Evolutionary conservation across 2,888 invertebrate genomes (phyloP).

Genomic region (Xanthia icteritia): DNA sequence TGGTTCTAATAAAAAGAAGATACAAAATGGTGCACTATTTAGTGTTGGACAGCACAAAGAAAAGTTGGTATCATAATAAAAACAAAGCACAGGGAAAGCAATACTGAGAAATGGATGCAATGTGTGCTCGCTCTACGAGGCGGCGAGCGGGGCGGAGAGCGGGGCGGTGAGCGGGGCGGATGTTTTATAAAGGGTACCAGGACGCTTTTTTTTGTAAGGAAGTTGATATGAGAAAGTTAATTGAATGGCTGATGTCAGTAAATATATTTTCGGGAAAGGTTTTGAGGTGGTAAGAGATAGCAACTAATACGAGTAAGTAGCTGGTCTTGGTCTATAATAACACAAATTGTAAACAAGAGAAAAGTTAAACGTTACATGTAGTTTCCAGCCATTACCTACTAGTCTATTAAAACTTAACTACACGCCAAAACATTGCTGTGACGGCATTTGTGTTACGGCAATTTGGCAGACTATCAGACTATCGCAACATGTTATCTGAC

Average conservation of each 20-base stretch:
- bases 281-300: neutral
- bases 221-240: neutral
- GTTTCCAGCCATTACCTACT: neutral
- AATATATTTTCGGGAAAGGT: neutral
- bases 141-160: neutral
- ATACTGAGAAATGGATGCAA: neutral
- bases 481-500: constrained; percentile 5
- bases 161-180: neutral
- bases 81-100: neutral
- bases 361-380: neutral
- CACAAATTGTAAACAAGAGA: neutral
- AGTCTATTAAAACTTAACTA: constrained; percentile 14
- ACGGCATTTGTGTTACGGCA: neutral
- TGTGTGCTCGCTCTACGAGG: no score
- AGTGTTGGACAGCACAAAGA: constrained; percentile 6
- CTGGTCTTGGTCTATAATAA: neutral
- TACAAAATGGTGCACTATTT: constrained; percentile 17
- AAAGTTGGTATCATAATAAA: constrained; percentile 21
- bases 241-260: neutral
- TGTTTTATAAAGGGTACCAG: neutral
- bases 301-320: neutral
- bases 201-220: neutral
- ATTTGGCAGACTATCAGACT: constrained; percentile 33
- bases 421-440: neutral
- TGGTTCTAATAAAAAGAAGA: constrained; percentile 18